Evolutionary conservation across 2,888 invertebrate genomes (phyloP).

Genomic region (Hypsopygia costalis): DNA sequence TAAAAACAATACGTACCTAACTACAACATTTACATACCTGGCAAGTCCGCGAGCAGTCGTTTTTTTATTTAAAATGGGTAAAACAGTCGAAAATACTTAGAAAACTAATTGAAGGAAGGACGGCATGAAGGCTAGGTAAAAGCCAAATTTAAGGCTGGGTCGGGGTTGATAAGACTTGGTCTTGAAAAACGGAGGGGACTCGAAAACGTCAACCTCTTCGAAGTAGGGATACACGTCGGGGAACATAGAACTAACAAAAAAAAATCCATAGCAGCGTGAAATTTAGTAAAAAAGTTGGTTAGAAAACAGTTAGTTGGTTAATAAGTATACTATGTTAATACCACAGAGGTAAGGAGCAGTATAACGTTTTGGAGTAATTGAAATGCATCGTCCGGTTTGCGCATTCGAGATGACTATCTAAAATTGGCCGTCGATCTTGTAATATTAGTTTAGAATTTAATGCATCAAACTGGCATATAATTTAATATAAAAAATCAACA

Average conservation of each 20-base stretch:
- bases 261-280: slow-evolving; percentile 49
- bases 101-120: slow-evolving; percentile 3
- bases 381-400: no score
- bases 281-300: slow-evolving; percentile 24
- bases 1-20: no score
- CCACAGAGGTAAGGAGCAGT: no score
- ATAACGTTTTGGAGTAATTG: no score
- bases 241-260: slow-evolving; percentile 43
- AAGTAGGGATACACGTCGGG: slow-evolving; percentile 61
- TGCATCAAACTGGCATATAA: no score
- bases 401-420: no score
- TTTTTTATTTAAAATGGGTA: slow-evolving; percentile 5
- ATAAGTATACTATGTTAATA: no score
- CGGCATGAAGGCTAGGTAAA: slow-evolving; percentile 8
- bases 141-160: slow-evolving; percentile 12
- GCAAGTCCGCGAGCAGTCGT: slow-evolving; percentile 8
- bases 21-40: slow-evolving; percentile 11
- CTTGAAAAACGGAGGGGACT: slow-evolving; percentile 50
- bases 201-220: slow-evolving; percentile 56
- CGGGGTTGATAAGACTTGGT: slow-evolving; percentile 31
- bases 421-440: no score
- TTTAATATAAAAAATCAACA: no score
- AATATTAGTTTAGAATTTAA: no score
- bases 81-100: background rate
- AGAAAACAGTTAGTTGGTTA: slow-evolving; percentile 12